Evolutionary conservation across 2,113 vertebrate species (phyloP).

Genomic region (Clarias magur): DNA sequence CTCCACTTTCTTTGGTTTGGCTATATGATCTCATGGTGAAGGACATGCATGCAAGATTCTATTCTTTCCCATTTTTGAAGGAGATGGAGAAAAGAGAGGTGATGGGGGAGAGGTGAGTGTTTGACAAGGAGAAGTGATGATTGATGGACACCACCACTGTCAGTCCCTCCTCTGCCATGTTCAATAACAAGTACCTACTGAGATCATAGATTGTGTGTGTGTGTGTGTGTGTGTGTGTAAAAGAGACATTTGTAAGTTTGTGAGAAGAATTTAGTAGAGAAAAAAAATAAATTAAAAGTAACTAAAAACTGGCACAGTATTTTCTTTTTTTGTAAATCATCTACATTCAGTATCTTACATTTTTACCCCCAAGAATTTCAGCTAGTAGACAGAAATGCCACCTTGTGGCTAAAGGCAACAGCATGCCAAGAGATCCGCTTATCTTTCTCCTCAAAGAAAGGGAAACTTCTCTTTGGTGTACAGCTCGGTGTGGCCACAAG

Average conservation of each 20-base stretch:
- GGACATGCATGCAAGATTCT: constrained; percentile 13
- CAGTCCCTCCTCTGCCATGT: constrained; percentile 42
- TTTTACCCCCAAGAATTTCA: neutral
- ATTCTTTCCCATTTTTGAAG: constrained; percentile 13
- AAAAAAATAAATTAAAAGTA: neutral
- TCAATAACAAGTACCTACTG: constrained; percentile 45
- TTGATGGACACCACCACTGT: constrained; percentile 54
- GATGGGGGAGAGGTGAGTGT: constrained; percentile 19
- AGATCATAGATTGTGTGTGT: constrained; percentile 43
- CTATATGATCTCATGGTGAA: constrained; percentile 16
- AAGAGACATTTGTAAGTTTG: constrained; percentile 24
- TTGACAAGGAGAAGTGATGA: constrained; percentile 47
- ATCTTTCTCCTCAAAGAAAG: neutral
- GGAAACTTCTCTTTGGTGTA: neutral
- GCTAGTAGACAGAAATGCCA: constrained; percentile 20
- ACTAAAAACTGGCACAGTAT: neutral
- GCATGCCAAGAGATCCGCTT: neutral
- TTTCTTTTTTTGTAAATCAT: neutral
- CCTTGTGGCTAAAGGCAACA: constrained; percentile 32
- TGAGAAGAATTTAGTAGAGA: constrained; percentile 1
- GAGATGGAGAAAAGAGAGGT: constrained; percentile 6
- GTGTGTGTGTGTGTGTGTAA: constrained; percentile 29
- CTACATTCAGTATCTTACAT: neutral
- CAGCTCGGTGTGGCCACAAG: constrained; percentile 12
- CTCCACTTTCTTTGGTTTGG: constrained; percentile 15